Evolutionary conservation across 1,140 invertebrate species (phyloP).

Genomic region (Hetaerina americana): DNA sequence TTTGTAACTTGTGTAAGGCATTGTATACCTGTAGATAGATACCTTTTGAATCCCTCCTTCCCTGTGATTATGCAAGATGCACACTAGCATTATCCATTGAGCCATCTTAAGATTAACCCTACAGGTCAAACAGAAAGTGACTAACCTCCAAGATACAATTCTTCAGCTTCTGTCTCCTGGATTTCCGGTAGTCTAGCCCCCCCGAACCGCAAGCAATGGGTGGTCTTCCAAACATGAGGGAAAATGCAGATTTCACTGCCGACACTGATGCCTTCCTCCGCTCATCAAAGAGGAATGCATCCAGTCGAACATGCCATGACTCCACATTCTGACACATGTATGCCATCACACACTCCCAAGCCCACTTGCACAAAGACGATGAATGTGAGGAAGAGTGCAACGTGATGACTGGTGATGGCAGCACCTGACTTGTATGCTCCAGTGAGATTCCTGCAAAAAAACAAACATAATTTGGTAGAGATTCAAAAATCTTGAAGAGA

Average conservation of each 20-base stretch:
- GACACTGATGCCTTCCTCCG: not conserved
- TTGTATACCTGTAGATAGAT: not conserved
- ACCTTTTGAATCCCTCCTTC: not conserved
- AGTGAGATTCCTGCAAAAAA: too few relatives aligned
- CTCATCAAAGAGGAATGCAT: not conserved
- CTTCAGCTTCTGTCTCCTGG: slow-evolving; percentile 15
- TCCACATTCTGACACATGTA: not conserved
- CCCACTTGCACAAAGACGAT: not conserved
- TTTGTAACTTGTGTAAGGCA: not conserved
- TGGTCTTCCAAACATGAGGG: not conserved
- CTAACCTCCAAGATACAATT: slow-evolving; percentile 13
- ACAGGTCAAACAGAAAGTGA: not conserved
- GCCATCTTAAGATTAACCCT: not conserved
- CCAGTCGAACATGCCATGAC: not conserved
- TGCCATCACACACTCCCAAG: not conserved
- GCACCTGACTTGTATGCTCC: too few relatives aligned
- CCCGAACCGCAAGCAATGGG: not conserved
- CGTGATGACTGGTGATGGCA: too few relatives aligned
- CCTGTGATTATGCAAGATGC: not conserved
- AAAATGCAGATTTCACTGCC: not conserved
- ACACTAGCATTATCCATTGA: not conserved
- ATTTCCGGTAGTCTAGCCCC: slow-evolving; percentile 22
- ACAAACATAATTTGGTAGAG: too few relatives aligned
- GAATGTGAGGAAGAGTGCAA: too few relatives aligned
- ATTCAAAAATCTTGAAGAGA: too few relatives aligned